phyloP scores from a whole-genome alignment of 2,797 vertebrate species.

The Phaenicophaeus curvirostris region DNA sequence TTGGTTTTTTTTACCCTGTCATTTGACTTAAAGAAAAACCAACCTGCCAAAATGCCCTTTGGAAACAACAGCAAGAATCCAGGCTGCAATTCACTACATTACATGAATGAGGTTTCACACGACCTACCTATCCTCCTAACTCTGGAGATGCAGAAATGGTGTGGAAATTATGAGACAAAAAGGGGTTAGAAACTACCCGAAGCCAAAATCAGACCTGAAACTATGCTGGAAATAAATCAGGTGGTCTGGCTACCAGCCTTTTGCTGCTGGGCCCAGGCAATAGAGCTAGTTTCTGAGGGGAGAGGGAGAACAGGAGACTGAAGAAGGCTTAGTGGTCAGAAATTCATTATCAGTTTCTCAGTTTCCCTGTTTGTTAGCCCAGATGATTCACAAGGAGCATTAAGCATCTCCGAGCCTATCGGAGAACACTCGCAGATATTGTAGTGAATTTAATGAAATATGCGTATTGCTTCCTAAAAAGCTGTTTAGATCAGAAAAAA shows the following conservation, averaged over 20 bases:
- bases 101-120: background rate
- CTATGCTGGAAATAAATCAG: background rate
- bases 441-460: slow-evolving; percentile 72
- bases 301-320: background rate
- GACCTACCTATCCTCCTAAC: background rate
- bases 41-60: background rate
- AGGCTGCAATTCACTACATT: background rate
- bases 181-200: background rate
- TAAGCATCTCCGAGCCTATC: slow-evolving; percentile 2
- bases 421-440: slow-evolving; percentile 51
- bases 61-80: background rate
- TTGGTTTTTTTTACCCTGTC: too few species aligned
- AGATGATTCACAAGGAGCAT: slow-evolving; percentile 1
- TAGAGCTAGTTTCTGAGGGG: background rate
- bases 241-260: background rate
- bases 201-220: background rate
- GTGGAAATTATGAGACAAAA: background rate
- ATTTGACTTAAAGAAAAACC: background rate
- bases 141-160: background rate
- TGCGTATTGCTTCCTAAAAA: slow-evolving; percentile 67
- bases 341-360: background rate
- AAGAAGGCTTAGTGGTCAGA: background rate
- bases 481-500: slow-evolving; percentile 60
- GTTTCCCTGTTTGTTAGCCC: background rate
- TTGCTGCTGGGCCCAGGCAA: background rate